Evolutionary conservation across 2,888 invertebrate genomes (phyloP), one percentile per base, ranked within the genome.

Genomic region (Choreutis nemorana): DNA sequence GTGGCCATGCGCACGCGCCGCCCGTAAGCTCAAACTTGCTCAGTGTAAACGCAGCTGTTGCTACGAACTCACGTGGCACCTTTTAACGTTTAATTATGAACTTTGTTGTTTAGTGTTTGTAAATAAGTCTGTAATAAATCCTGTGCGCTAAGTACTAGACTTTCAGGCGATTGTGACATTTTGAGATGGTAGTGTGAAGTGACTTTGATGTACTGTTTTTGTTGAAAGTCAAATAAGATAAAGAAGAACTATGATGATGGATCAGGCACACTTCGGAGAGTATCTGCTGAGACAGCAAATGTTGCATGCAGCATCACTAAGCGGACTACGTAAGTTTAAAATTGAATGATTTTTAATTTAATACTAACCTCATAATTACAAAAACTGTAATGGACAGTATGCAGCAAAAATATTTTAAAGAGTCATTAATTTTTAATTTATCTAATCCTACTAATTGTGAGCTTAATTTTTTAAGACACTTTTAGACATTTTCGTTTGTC

Each of bases 271-370:
- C 41, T 71, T 78, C 33, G 72, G 75, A 33, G 78, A 78, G 52
- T 78, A 77, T 47, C 54, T 78, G 55, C 56, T 78, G 53, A 64
- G 78, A 44, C 78, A 78, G 49, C 78, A 78, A 56, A 78, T 78
- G 77, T 41, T 78, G 42, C 78, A 78, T 31, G 78, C 77, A 10
- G 78, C 73, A 8, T 73, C 75, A 5, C 55, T 78, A 2, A 73
- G 71, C 33, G 65, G 77, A 29, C 45, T 77, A 23, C 78, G 78
- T 78, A 55, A 73, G 78, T 65, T 35, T 8, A 4, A n/a, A 11
- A 3, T 20, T 32, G 10, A 26, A n/a, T n/a, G n/a, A n/a, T n/a
- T n/a, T n/a, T n/a, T n/a, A n/a, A n/a, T n/a, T n/a, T n/a, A n/a
- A 25, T 14, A n/a, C 7, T 13, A 4, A n/a, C 13, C 13, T 25